Percentiles rank a stretch among this genome's conserved stretches.
These are phyloP conservation scores for Eira barbara DNA, from an alignment of 2,113 vertebrate genomes.

Conservation along the genomic window DNA sequence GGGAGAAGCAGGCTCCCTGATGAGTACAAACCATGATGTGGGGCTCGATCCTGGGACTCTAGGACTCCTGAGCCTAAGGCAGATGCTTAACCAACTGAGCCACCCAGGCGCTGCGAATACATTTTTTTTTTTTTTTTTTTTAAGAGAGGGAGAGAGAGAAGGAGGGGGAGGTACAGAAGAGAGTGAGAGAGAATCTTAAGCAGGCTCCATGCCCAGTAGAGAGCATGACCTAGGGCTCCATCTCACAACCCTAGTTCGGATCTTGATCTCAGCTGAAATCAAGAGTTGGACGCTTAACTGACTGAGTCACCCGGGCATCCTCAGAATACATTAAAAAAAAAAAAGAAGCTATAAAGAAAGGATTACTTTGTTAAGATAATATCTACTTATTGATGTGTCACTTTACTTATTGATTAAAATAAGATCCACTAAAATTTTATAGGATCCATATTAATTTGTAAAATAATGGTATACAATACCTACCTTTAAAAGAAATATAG, in stretches of 20 bases:
- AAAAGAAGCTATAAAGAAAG: neutral
- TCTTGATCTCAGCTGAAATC: neutral
- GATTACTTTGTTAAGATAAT: neutral
- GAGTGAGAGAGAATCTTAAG: too few relatives aligned
- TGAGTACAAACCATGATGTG: neutral
- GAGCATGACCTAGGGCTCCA: too few relatives aligned
- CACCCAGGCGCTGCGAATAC: too few relatives aligned
- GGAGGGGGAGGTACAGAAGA: too few relatives aligned
- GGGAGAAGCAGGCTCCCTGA: neutral
- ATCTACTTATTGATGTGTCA: neutral
- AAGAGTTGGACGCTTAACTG: neutral
- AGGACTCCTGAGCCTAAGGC: neutral
- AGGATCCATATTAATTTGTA: neutral
- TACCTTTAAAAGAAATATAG: neutral
- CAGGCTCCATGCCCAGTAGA: too few relatives aligned
- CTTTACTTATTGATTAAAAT: neutral
- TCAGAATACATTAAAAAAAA: neutral
- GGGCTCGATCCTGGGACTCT: neutral
- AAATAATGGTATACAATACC: neutral
- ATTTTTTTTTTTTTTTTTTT: too few relatives aligned
- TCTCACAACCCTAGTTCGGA: too few relatives aligned
- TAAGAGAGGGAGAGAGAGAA: too few relatives aligned
- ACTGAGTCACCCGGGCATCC: neutral
- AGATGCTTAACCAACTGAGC: too few relatives aligned
- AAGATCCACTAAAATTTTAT: neutral